A percentile compares a stretch with the other conserved stretches of the same genome.
Evolutionary conservation across 1,140 invertebrate genomes (phyloP).

Genomic region (Trachymyrmex cornetzi): DNA sequence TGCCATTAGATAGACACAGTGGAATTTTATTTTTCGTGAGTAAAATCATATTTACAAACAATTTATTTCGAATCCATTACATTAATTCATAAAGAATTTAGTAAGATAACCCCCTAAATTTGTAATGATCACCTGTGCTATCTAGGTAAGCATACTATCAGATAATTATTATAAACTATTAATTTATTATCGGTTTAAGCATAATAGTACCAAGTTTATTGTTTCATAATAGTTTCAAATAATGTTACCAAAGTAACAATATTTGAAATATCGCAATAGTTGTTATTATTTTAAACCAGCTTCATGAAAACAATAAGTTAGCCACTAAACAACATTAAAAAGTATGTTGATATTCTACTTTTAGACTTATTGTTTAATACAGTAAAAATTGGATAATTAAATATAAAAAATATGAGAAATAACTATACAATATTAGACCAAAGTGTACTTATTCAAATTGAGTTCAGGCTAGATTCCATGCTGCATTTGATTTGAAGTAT

Average conservation of each 20-base stretch:
- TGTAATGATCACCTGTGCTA: no score
- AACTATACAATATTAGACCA: not conserved
- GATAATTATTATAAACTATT: not conserved
- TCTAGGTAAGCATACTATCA: not conserved
- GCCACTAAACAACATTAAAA: not conserved
- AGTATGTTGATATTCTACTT: not conserved
- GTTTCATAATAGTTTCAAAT: no score
- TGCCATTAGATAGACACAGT: no score
- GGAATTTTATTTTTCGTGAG: no score
- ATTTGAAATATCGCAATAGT: not conserved
- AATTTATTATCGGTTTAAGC: not conserved
- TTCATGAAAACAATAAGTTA: not conserved
- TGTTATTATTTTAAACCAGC: not conserved
- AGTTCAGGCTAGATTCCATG: not conserved
- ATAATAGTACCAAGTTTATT: no score
- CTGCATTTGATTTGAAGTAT: not conserved
- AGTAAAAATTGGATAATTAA: not conserved
- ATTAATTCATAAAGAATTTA: no score
- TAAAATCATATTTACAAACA: no score
- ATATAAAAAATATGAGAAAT: not conserved
- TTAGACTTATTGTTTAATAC: not conserved
- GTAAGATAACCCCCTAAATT: no score
- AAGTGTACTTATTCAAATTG: not conserved
- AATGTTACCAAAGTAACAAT: not conserved
- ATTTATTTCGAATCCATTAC: no score